Percentiles rank a stretch among this genome's conserved stretches.
Evolutionary conservation across 2,797 vertebrate species (phyloP).

Genomic region (Pseudochaenichthys georgianus): DNA sequence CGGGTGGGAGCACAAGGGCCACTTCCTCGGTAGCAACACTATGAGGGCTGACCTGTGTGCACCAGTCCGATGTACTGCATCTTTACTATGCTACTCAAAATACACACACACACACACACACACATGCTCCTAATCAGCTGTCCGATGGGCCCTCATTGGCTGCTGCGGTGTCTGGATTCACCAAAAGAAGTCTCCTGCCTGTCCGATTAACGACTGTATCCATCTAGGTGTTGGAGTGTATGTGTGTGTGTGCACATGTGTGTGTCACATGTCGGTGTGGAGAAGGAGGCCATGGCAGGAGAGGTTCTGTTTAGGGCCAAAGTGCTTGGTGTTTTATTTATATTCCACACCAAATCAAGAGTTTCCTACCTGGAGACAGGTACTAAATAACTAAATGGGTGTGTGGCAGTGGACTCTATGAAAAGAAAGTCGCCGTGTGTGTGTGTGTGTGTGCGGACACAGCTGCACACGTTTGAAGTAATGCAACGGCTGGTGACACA

Average conservation of each 20-base stretch:
- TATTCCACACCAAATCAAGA: constrained; percentile 47
- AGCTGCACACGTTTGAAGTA: constrained; percentile 36
- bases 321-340: constrained; percentile 72
- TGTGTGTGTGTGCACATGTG: constrained; percentile 9
- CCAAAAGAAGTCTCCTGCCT: constrained; percentile 62
- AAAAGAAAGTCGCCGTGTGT: constrained; percentile 36
- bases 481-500: constrained; percentile 64
- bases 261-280: constrained; percentile 44
- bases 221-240: constrained; percentile 34
- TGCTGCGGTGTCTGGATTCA: constrained; percentile 57
- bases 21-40: constrained; percentile 68
- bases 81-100: constrained; percentile 43
- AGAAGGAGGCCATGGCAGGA: constrained; percentile 55
- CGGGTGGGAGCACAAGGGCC: constrained; percentile 70
- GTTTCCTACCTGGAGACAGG: constrained; percentile 67
- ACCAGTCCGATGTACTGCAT: constrained; percentile 38
- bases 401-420: constrained; percentile 51
- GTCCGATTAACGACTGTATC: constrained; percentile 58
- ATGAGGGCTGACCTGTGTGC: constrained; percentile 65
- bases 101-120: too few relatives aligned
- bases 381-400: constrained; percentile 73
- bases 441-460: constrained; percentile 1
- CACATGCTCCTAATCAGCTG: constrained; percentile 73
- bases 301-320: constrained; percentile 70
- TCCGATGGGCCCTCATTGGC: constrained; percentile 61